phyloP scores from a whole-genome alignment of 2,797 vertebrate species.

The Myripristis murdjan region DNA sequence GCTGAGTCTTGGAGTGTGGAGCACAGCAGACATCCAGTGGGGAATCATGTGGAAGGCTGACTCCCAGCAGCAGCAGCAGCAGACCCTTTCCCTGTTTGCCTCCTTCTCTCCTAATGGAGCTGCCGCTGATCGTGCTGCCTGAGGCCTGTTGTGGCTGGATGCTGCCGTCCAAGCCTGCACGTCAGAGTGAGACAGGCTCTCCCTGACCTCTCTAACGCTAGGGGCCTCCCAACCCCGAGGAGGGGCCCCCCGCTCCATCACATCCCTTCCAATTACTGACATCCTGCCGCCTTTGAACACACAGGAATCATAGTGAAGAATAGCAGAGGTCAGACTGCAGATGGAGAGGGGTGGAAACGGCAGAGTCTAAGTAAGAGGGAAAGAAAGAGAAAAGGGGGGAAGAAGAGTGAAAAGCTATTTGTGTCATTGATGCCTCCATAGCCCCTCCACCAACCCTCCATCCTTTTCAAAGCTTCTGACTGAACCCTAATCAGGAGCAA shows the following conservation, averaged over 20 bases:
- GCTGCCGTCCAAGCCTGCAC: slow-evolving; percentile 78
- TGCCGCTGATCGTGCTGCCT: slow-evolving; percentile 74
- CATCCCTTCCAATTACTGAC: slow-evolving; percentile 89
- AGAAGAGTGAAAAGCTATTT: slow-evolving; percentile 83
- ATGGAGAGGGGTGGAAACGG: slow-evolving; percentile 85
- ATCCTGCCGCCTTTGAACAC: slow-evolving; percentile 86
- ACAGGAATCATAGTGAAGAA: slow-evolving; percentile 86
- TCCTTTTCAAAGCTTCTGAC: slow-evolving; percentile 78
- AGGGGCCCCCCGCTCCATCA: slow-evolving; percentile 81
- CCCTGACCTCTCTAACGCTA: slow-evolving; percentile 81
- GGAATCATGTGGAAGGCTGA: slow-evolving; percentile 54
- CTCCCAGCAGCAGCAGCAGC: slow-evolving; percentile 39
- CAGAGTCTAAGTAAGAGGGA: slow-evolving; percentile 77
- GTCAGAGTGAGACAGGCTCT: slow-evolving; percentile 82
- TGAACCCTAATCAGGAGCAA: slow-evolving; percentile 86
- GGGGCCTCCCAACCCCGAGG: slow-evolving; percentile 77
- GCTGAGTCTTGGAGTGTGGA: slow-evolving; percentile 20
- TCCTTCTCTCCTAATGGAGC: slow-evolving; percentile 68
- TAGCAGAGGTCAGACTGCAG: slow-evolving; percentile 89
- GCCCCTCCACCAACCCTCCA: slow-evolving; percentile 66
- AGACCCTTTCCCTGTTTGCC: slow-evolving; percentile 53
- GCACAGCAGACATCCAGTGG: slow-evolving; percentile 42
- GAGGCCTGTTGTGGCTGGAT: slow-evolving; percentile 83
- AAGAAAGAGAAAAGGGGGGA: slow-evolving; percentile 73
- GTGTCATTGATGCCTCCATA: slow-evolving; percentile 83